Evolutionary conservation across 1,140 invertebrate species (phyloP).

Genomic region (Drosophila obscura): DNA sequence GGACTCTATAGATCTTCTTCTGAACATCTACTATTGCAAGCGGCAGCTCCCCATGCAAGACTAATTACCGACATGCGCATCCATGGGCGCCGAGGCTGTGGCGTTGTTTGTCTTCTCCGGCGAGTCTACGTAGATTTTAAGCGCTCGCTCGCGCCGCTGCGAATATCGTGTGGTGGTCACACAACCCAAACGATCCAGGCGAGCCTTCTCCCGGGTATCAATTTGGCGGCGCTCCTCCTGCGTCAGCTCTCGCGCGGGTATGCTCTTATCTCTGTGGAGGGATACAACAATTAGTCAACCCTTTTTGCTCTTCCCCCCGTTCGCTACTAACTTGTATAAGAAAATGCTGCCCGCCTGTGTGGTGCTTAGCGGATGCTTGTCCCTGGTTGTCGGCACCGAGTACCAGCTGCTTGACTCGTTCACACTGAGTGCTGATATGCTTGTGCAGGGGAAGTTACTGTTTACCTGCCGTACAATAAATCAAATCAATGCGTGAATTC

Average conservation of each 20-base stretch:
- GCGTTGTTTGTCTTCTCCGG: conserved; percentile 69
- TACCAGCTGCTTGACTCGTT: conserved; percentile 70
- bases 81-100: conserved; percentile 67
- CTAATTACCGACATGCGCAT: conserved; percentile 63
- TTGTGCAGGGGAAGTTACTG: conserved; percentile 79
- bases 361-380: conserved; percentile 69
- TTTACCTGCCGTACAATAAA: conserved; percentile 51
- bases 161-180: conserved; percentile 83
- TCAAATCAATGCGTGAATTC: not conserved
- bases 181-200: conserved; percentile 82
- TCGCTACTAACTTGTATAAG: conserved; percentile 74
- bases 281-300: conserved; percentile 5
- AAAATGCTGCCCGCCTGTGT: conserved; percentile 70
- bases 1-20: conserved; percentile 12
- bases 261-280: conserved; percentile 86
- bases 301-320: too few relatives aligned
- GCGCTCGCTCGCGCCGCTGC: conserved; percentile 88
- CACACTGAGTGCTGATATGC: conserved; percentile 73
- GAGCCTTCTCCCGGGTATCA: conserved; percentile 86
- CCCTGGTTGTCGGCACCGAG: conserved; percentile 58
- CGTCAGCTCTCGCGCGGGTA: conserved; percentile 86
- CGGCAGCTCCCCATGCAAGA: not conserved
- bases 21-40: conserved; percentile 3
- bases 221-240: conserved; percentile 87
- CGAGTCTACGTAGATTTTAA: conserved; percentile 90